These are phyloP conservation scores for Muntiacus muntjak DNA, from an alignment of 2,113 vertebrate species.

Conservation along the genomic window DNA sequence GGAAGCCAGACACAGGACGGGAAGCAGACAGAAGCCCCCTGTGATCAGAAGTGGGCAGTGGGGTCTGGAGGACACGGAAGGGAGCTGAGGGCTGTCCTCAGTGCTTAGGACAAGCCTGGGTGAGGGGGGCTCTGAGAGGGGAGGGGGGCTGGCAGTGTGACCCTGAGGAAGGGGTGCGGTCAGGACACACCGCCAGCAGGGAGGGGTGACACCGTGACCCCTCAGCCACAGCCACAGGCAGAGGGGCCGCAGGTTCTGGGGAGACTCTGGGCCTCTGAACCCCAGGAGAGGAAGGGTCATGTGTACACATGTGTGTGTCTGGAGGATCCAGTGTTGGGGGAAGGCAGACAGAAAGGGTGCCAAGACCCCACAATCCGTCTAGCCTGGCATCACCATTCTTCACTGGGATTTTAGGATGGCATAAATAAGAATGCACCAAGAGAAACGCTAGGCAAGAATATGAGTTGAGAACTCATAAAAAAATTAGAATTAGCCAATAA, in stretches of 20 bases:
- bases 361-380: not conserved
- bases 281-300: not conserved
- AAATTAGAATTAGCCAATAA: not conserved
- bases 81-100: not conserved
- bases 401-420: not conserved
- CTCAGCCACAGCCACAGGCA: not conserved
- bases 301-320: not conserved
- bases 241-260: not conserved
- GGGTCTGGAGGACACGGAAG: not conserved
- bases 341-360: not conserved
- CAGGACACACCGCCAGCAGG: accelerated
- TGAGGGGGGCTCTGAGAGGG: not conserved
- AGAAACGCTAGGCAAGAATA: not conserved
- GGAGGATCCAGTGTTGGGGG: not conserved
- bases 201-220: not conserved
- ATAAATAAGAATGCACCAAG: not conserved
- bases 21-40: not conserved
- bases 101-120: not conserved
- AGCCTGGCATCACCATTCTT: not conserved
- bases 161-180: not conserved
- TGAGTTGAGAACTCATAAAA: not conserved
- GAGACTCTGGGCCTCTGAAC: not conserved
- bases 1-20: not conserved
- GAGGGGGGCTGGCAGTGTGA: too few relatives aligned
- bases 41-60: not conserved